phyloP scores from a whole-genome alignment of 2,113 vertebrate genomes.

The Triplophysa siluroides region DNA sequence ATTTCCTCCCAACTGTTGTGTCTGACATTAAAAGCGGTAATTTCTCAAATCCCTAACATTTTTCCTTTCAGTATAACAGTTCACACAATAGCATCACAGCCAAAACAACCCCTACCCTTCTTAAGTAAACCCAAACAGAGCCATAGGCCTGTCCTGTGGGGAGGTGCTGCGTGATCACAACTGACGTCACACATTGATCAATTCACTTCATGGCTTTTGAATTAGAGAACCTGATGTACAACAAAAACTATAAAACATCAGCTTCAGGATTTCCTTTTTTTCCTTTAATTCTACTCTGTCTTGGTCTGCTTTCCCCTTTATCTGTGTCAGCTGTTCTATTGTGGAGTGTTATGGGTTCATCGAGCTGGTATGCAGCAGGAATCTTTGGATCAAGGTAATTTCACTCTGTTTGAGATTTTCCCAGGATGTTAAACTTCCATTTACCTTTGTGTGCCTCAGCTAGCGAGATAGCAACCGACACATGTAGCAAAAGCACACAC shows the following conservation, averaged over 20 bases:
- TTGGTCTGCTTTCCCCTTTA: slow-evolving; percentile 11
- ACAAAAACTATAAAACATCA: background rate
- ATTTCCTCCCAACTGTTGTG: slow-evolving; percentile 53
- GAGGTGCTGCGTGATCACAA: slow-evolving; percentile 5
- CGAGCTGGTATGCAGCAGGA: slow-evolving; percentile 79
- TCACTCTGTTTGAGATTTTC: slow-evolving; percentile 82
- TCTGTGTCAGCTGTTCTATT: slow-evolving; percentile 60
- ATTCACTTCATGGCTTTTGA: slow-evolving; percentile 4
- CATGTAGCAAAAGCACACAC: slow-evolving; percentile 75
- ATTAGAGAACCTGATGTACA: background rate
- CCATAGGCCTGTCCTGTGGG: slow-evolving; percentile 26
- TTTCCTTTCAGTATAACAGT: slow-evolving; percentile 37
- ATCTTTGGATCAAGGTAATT: slow-evolving; percentile 84
- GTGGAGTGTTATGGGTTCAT: slow-evolving; percentile 73
- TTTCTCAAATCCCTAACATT: slow-evolving; percentile 30
- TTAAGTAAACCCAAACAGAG: slow-evolving; percentile 62
- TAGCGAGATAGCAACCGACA: slow-evolving; percentile 72
- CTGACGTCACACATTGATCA: slow-evolving; percentile 17
- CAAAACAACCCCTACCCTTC: slow-evolving; percentile 50
- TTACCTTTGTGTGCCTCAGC: slow-evolving; percentile 71
- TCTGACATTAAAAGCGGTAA: slow-evolving; percentile 47
- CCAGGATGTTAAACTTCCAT: slow-evolving; percentile 75
- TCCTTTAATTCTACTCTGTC: slow-evolving; percentile 53
- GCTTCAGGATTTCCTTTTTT: slow-evolving; percentile 62
- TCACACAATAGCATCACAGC: slow-evolving; percentile 50